Evolutionary conservation across 2,797 vertebrate genomes (phyloP).

Genomic region (Spea hammondii): DNA sequence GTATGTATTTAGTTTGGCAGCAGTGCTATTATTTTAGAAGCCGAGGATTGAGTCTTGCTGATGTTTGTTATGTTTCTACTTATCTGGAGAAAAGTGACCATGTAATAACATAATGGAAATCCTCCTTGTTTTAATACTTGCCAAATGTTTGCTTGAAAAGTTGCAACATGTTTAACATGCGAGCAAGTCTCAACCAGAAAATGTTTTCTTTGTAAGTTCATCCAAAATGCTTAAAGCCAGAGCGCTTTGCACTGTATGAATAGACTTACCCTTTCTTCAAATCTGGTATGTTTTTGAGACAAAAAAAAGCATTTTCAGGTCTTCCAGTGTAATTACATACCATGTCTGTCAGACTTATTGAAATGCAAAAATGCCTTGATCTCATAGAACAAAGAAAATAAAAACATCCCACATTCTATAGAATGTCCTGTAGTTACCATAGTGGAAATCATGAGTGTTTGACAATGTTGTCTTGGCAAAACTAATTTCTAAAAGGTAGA

Average conservation of each 20-base stretch:
- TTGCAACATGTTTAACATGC: constrained; percentile 25
- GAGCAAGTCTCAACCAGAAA: constrained; percentile 34
- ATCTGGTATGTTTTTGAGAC: background rate
- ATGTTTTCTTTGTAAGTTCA: constrained; percentile 46
- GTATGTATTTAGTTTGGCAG: constrained; percentile 26
- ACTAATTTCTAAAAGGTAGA: too few relatives aligned
- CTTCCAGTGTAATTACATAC: background rate
- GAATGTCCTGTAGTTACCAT: too few relatives aligned
- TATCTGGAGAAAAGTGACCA: constrained; percentile 36
- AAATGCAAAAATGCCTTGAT: background rate
- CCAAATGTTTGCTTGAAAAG: constrained; percentile 40
- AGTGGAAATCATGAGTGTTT: too few relatives aligned
- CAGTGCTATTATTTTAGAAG: constrained; percentile 9
- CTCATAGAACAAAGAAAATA: background rate
- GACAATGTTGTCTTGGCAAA: too few relatives aligned
- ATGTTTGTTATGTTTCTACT: constrained; percentile 33
- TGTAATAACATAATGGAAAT: constrained; percentile 43
- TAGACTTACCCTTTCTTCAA: background rate
- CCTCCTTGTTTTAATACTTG: constrained; percentile 31
- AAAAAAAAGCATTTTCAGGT: background rate
- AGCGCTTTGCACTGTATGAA: constrained; percentile 4
- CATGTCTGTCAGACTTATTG: background rate
- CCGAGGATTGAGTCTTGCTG: background rate
- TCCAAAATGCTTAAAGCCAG: constrained; percentile 12
- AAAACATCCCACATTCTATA: background rate